A percentile compares a stretch with the other conserved stretches of the same genome.
These are phyloP conservation scores for Chionoecetes opilio DNA, from an alignment of 1,140 invertebrate genomes.

Conservation along the genomic window DNA sequence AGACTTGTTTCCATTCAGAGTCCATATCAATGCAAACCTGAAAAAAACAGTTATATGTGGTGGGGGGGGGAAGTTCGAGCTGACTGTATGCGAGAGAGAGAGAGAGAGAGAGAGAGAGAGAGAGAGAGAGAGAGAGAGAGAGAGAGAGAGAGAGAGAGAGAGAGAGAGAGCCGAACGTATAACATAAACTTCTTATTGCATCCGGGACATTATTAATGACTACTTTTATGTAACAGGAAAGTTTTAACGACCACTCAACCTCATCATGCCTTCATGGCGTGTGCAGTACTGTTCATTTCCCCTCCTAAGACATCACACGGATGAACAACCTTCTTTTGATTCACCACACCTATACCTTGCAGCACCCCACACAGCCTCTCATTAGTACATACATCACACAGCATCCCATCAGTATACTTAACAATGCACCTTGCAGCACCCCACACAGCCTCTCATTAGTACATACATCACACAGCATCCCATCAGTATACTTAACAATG, in stretches of 20 bases:
- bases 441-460: background rate
- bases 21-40: no score
- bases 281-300: no score
- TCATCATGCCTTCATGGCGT: background rate
- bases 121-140: conserved; percentile 25
- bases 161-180: no score
- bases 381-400: background rate
- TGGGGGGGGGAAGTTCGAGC: no score
- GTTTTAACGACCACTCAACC: background rate
- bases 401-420: background rate
- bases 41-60: no score
- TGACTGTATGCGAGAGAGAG: background rate
- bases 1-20: no score
- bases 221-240: background rate
- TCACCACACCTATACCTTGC: no score
- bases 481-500: no score
- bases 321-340: no score
- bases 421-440: background rate
- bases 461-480: background rate
- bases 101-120: conserved; percentile 11
- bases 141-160: conserved; percentile 15
- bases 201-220: background rate
- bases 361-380: background rate
- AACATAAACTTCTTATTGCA: background rate
- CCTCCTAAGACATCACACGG: background rate